Conservation (phyloP, 2,113 vertebrate species). For the Alethe diademata region DNA sequence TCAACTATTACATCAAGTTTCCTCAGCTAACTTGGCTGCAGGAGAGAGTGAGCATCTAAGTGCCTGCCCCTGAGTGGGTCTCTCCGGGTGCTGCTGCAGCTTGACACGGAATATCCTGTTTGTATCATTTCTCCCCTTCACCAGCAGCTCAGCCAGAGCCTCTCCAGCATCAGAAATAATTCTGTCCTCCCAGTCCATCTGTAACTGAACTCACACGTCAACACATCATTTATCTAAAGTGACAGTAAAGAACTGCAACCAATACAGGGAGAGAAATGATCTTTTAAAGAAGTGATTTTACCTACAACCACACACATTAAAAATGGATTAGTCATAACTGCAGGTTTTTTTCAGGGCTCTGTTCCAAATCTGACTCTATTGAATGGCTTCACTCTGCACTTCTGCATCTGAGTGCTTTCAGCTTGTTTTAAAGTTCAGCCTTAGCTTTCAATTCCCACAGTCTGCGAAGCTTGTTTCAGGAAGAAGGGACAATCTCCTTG, state of each 20-base stretch:
- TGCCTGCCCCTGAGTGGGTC: background rate
- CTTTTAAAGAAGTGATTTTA: slow-evolving; percentile 38
- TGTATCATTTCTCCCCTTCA: background rate
- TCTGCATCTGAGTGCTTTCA: background rate
- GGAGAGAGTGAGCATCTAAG: background rate
- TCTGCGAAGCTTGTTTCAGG: background rate
- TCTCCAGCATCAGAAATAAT: background rate
- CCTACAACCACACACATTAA: slow-evolving; percentile 32
- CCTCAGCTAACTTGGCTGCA: background rate
- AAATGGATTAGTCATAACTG: slow-evolving; percentile 45
- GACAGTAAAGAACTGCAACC: background rate
- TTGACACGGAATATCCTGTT: background rate
- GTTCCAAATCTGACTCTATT: background rate
- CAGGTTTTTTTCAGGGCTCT: slow-evolving; percentile 35
- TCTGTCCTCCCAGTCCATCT: background rate
- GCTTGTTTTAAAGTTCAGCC: background rate
- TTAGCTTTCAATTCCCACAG: background rate
- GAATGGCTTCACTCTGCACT: background rate
- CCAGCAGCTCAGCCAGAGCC: background rate
- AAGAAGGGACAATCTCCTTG: background rate
- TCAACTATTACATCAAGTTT: background rate
- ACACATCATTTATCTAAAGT: background rate
- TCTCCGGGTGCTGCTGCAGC: background rate
- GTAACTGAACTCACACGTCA: background rate
- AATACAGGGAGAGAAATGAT: background rate